Evolutionary conservation across 2,797 vertebrate species (phyloP), one percentile per base, ranked within the genome.

Genomic region (Ceyx erithaca): DNA sequence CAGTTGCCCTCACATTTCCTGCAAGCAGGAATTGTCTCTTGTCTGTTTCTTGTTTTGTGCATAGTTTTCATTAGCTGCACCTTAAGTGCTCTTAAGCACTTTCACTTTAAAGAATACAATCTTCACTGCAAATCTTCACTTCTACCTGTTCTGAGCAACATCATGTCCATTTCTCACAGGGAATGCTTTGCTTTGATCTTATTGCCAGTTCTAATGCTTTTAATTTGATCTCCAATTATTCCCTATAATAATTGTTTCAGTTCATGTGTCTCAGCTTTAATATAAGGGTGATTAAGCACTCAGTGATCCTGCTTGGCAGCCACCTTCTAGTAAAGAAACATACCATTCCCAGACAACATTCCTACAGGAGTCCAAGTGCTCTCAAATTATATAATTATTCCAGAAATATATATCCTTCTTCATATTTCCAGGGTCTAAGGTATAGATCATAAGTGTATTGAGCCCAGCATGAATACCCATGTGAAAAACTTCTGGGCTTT

Each of bases 181-280:
- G 78, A 90, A 80, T 23, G n/a, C 22, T 85, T 92, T 80, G n/a
- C 88, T 95, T 96, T 96, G 94, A 94, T 96, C 86, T 94, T 80
- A 21, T 82, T 94, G 90, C 91, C 90, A 90, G 83, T 66, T 87
- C 81, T 93, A 92, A 93, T 90, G 88, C 40, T 93, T 95, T 94
- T 91, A 90, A 94, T 92, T 93, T 92, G 88, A 90, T 93, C 90
- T 93, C 68, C 91, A 93, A 92, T 95, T 95, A 92, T 88, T 96
- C 68, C 20, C 46, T 78, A 14, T 85, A 93, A 91, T 71, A 93
- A 88, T 62, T 90, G 78, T 95, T 96, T 88, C 80, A 91, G 72
- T 90, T 87, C 91, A 88, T 68, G 80, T 85, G 68, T 87, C 85
- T 93, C 81, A 87, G 78, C 85, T 94, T 92, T 88, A 91, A 92